These are phyloP conservation scores for Drosophila tripunctata DNA, from an alignment of 2,888 invertebrate species.

Conservation along the genomic window DNA sequence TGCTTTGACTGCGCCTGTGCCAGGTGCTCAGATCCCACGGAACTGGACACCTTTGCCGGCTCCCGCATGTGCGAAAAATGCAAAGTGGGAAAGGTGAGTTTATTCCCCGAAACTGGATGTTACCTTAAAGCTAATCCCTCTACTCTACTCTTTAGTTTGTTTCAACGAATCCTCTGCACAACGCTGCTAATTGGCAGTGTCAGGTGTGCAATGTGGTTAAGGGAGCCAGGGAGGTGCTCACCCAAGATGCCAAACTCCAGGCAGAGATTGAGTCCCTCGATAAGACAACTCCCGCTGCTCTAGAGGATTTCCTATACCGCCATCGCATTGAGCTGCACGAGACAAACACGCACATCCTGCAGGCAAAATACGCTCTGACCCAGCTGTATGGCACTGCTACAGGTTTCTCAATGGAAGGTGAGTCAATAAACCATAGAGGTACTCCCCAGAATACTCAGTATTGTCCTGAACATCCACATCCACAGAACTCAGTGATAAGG, in stretches of 20 bases:
- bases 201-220: constrained; percentile 87
- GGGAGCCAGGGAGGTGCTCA: constrained; percentile 86
- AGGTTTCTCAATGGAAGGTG: constrained; percentile 86
- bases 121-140: too few relatives aligned
- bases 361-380: constrained; percentile 88
- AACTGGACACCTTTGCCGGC: constrained; percentile 87
- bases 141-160: constrained; percentile 83
- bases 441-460: too few relatives aligned
- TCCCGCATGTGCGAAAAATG: constrained; percentile 88
- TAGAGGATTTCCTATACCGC: constrained; percentile 88
- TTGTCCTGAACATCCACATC: too few relatives aligned
- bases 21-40: constrained; percentile 89
- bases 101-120: background rate
- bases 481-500: constrained; percentile 86
- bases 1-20: constrained; percentile 89
- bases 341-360: constrained; percentile 88
- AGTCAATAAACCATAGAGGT: too few relatives aligned
- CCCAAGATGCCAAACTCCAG: constrained; percentile 87
- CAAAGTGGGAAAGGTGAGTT: constrained; percentile 84
- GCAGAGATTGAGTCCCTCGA: constrained; percentile 86
- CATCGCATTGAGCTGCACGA: constrained; percentile 88
- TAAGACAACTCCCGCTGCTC: constrained; percentile 85
- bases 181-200: constrained; percentile 87
- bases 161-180: constrained; percentile 87
- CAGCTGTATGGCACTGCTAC: constrained; percentile 88